Evolutionary conservation across 2,888 invertebrate genomes (phyloP), one percentile per base, ranked within the genome.

Genomic region (Villa cingulata): DNA sequence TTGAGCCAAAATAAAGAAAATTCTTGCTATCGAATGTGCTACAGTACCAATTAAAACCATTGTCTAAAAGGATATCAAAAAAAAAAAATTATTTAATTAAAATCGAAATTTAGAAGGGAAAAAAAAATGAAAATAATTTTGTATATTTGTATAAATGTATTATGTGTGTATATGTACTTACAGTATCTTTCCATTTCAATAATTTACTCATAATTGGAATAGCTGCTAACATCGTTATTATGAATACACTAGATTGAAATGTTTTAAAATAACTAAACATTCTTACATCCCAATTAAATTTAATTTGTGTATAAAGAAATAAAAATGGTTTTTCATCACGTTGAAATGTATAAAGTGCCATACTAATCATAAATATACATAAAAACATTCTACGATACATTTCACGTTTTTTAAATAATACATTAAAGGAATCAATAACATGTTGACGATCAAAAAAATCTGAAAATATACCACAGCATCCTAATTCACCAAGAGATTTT

Each of bases 281-380:
- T 1, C 72, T 68, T 2, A 81, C 71, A 41, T 77, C 73, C 88
- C 89, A 89, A 48, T 77, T 64, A 58, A 88, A 83, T 36, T 80
- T 80, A 34, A 77, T 70, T 45, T 77, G 76, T 0, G 86, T 81
- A 60, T 86, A 90, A 43, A 89, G 64, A 56, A 80, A 86, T 59
- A 82, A 74, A 60, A 85, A 81, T 18, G 77, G 78, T 53, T 78
- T 80, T 60, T 90, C 89, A 61, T 89, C 89, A 61, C 87, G 74
- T 64, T 87, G 86, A 61, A 86, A 87, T 43, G 86, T 84, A 57
- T 87, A 88, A 43, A 86, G 71, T 1, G 77, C 79, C 85, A 87
- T 86, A 17, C 81, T 76, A 12, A 81, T 57, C 14, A 88, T 73
- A n/a, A 87, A 64, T 36, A 86, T 70, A 66, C 80, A 74, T 4